Percentiles rank a stretch among this genome's conserved stretches.
These are phyloP conservation scores for Parelbella ahira DNA, from an alignment of 2,888 invertebrate genomes.

Conservation along the genomic window DNA sequence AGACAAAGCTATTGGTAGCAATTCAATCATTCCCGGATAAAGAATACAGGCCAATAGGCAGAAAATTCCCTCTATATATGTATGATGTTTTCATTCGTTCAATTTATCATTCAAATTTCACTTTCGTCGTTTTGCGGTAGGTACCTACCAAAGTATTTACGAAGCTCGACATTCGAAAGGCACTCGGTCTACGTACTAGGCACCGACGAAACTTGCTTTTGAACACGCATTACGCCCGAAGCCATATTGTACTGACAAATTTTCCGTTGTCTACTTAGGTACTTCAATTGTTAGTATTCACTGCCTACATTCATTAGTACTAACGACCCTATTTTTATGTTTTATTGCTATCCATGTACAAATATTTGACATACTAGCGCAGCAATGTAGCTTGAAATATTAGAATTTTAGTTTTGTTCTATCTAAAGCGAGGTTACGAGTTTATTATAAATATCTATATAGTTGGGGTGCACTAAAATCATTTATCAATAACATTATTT, in stretches of 20 bases:
- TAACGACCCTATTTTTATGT: conserved; percentile 11
- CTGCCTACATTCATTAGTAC: neutral
- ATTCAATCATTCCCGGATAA: conserved; percentile 15
- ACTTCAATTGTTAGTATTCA: conserved; percentile 9
- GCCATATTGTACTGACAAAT: conserved; percentile 23
- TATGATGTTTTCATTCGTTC: conserved; percentile 5
- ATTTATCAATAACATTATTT: too few relatives aligned
- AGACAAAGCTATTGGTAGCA: conserved; percentile 10
- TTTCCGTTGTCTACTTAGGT: conserved; percentile 14
- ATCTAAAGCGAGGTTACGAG: too few relatives aligned
- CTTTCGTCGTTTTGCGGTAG: too few relatives aligned
- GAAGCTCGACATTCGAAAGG: too few relatives aligned
- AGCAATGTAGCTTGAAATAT: too few relatives aligned
- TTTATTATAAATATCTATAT: too few relatives aligned
- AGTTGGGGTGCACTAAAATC: too few relatives aligned
- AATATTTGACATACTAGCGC: too few relatives aligned
- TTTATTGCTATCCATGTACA: too few relatives aligned
- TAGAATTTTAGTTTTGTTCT: too few relatives aligned
- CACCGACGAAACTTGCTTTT: conserved; percentile 19
- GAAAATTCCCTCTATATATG: neutral
- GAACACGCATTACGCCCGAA: conserved; percentile 21
- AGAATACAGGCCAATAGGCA: conserved; percentile 24
- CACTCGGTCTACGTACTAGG: conserved; percentile 17
- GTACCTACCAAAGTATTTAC: too few relatives aligned
- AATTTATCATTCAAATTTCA: conserved; percentile 6